Evolutionary conservation across 2,113 vertebrate genomes (phyloP), one percentile per base, ranked within the genome.

Genomic region (Solenodon paradoxus): DNA sequence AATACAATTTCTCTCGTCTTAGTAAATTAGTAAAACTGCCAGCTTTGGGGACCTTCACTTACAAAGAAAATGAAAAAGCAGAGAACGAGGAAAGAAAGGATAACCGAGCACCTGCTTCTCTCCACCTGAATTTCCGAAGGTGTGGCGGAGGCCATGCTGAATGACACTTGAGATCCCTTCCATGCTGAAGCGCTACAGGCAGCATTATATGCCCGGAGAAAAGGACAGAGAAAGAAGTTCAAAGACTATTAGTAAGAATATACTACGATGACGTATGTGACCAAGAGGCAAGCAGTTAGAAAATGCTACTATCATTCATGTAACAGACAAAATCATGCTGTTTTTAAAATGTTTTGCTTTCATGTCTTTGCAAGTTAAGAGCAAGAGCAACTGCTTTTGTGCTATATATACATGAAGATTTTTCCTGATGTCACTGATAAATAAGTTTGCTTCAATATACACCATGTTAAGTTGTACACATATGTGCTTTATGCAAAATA

Each of bases 61-160:
- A 97, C 95, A 97, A 72, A 63, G 0, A 93, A 87, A 92, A 77
- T 96, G 81, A 97, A 96, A 92, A 97, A 96, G 96, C 92, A 98
- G 95, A 97, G 96, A 97, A 98, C 45, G 87, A 98, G 96, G 97
- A 93, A 98, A 97, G 96, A 95, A 55, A 98, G 96, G 84, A 97
- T 75, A 98, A 98, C 97, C 88, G 77, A 98, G 98, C 99, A 99
- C 99, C 99, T 99, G 99, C 99, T 99, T 99, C 98, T 99, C 99
- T 99, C 99, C 99, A 98, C 99, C 99, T 11, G 99, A 97, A 98
- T 98, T 99, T 98, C 99, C 99, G 98, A 99, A 99, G 91, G 99
- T 99, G 99, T 99, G 99, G 98, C 99, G 99, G 97, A 99, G 98
- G 98, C 99, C 99, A 98, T 99, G 99, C 98, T 99, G 99, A 99